These are phyloP conservation scores for Stomatorhinus walkeri DNA, from an alignment of 2,797 vertebrate species.

Conservation along the genomic window DNA sequence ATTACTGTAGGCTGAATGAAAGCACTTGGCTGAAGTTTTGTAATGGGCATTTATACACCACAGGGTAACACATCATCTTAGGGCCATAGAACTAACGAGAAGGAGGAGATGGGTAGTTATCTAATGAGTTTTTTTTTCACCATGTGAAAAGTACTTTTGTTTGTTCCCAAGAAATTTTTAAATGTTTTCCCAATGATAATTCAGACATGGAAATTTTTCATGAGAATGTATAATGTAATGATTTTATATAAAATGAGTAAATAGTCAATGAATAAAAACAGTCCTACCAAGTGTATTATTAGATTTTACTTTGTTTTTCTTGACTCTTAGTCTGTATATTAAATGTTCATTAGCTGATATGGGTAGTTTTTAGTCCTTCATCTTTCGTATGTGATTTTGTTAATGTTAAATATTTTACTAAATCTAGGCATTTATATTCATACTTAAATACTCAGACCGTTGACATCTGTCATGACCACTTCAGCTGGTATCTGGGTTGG, in stretches of 20 bases:
- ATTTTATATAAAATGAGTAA: conserved; percentile 12
- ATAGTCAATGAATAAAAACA: conserved; percentile 15
- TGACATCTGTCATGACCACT: conserved; percentile 96
- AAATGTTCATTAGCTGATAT: not conserved
- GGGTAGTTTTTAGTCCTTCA: not conserved
- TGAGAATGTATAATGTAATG: not conserved
- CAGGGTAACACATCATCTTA: conserved; percentile 11
- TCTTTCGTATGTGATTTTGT: not conserved
- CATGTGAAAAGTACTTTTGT: conserved; percentile 21
- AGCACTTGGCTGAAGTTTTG: not conserved
- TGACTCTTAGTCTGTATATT: not conserved
- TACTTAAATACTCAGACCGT: conserved; percentile 84
- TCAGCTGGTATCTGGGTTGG: conserved; percentile 97
- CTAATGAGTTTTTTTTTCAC: conserved; percentile 20
- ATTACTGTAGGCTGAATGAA: not conserved
- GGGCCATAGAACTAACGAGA: conserved; percentile 12
- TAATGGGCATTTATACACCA: conserved; percentile 16
- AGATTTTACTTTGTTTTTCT: not conserved
- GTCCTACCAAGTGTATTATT: not conserved
- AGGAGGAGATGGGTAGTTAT: not conserved
- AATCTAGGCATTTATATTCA: not conserved
- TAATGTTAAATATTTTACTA: not conserved
- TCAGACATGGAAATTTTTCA: not conserved
- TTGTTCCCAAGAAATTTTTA: not conserved
- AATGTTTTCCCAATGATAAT: not conserved